Percentiles rank a stretch among this genome's conserved stretches.
Evolutionary conservation across 2,797 vertebrate species (phyloP).

Genomic region (Lutjanus campechanus): DNA sequence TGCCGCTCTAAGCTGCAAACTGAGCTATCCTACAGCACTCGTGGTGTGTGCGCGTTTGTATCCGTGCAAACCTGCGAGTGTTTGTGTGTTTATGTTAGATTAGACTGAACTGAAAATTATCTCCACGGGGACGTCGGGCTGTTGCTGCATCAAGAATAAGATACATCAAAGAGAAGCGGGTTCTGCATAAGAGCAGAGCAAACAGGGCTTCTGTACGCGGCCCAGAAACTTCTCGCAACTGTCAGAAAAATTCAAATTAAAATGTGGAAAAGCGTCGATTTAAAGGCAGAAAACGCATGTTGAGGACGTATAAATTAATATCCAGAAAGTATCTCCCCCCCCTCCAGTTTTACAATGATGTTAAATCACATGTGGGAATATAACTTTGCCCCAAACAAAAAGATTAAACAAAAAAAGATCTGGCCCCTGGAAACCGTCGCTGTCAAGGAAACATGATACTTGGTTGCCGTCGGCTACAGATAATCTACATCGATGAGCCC

Average conservation of each 20-base stretch:
- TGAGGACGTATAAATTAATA: slow-evolving; percentile 20
- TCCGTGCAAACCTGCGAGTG: slow-evolving; percentile 12
- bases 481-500: slow-evolving; percentile 40
- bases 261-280: slow-evolving; percentile 11
- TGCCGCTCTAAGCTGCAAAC: slow-evolving; percentile 29
- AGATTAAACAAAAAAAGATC: background rate
- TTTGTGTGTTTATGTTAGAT: slow-evolving; percentile 59
- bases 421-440: background rate
- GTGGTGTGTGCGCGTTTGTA: slow-evolving; percentile 3
- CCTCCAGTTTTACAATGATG: background rate
- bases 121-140: slow-evolving; percentile 49
- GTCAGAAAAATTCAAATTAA: slow-evolving; percentile 27
- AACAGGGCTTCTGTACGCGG: slow-evolving; percentile 25
- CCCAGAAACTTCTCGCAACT: slow-evolving; percentile 25
- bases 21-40: slow-evolving; percentile 41
- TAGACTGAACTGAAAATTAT: slow-evolving; percentile 59
- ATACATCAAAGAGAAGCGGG: slow-evolving; percentile 66
- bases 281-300: slow-evolving; percentile 10
- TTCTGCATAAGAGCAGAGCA: slow-evolving; percentile 24
- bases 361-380: slow-evolving; percentile 29
- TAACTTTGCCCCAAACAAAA: slow-evolving; percentile 19
- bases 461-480: slow-evolving; percentile 29
- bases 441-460: slow-evolving; percentile 23
- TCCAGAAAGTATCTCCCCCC: slow-evolving; percentile 1
- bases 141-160: slow-evolving; percentile 59